Evolutionary conservation across 2,888 invertebrate genomes (phyloP).

Genomic region (Tupiocoris notatus): DNA sequence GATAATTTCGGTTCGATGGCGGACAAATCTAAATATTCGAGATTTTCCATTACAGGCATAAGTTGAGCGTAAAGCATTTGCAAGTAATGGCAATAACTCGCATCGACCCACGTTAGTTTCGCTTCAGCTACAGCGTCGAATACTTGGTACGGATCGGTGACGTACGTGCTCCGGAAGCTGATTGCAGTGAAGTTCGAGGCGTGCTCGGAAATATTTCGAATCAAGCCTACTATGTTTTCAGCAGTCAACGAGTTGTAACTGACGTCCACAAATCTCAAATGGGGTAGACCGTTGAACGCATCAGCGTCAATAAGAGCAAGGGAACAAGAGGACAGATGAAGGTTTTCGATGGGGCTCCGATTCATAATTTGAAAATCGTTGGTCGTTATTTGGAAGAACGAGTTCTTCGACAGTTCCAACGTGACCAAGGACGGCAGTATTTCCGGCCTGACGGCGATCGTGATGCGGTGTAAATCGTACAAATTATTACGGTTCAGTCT

Average conservation of each 20-base stretch:
- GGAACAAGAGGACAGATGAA: constrained; percentile 59
- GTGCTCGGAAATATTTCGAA: constrained; percentile 54
- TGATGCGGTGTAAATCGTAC: constrained; percentile 55
- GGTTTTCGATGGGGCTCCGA: constrained; percentile 55
- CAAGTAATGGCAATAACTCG: no score
- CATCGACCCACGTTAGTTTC: constrained; percentile 56
- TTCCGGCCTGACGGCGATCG: constrained; percentile 55
- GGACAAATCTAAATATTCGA: constrained; percentile 60
- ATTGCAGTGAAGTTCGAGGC: constrained; percentile 58
- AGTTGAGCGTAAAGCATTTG: no score
- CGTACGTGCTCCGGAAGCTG: constrained; percentile 58
- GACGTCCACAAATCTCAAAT: constrained; percentile 57
- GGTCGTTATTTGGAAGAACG: constrained; percentile 56
- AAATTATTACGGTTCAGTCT: constrained; percentile 62
- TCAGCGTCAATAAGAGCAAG: constrained; percentile 59
- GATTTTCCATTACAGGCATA: no score
- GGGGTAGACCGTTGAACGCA: constrained; percentile 57
- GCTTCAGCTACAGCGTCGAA: constrained; percentile 58
- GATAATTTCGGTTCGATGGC: constrained; percentile 58
- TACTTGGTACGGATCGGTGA: constrained; percentile 55
- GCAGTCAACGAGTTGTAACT: constrained; percentile 60
- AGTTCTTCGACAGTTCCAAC: constrained; percentile 60
- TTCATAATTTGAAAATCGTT: constrained; percentile 57
- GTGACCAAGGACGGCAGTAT: constrained; percentile 57
- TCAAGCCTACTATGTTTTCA: constrained; percentile 53